Evolutionary conservation across 2,888 invertebrate species (phyloP), one percentile per base, ranked within the genome.

Genomic region (Charanyca ferruginea): DNA sequence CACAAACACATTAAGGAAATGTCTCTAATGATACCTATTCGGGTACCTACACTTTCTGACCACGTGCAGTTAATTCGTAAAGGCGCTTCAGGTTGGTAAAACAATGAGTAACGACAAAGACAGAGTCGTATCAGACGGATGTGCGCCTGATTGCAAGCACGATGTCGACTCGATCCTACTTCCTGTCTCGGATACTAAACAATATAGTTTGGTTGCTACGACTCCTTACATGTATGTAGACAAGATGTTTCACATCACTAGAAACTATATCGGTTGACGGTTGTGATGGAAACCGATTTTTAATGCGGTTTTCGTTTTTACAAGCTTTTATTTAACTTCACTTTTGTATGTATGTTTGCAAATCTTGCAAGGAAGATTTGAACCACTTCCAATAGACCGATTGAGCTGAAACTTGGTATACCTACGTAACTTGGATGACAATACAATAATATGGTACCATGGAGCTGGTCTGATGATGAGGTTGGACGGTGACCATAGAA

Each of bases 111-210:
- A 61, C 64, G 58, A 75, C 73, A 79, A 78, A 79, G 69, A 72
- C 57, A 61, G 67, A 60, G 49, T 45, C 49, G 66, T 76, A 76
- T 75, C 64, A 79, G 74, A 69, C 81, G 93, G 93, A 93, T 88
- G 91, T 91, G 83, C 90, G 88, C 86, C 86, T 89, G 93, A 93
- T 93, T 93, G 92, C 87, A 84, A 85, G 66, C 79, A 83, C 78
- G 79, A 70, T 64, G 81, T 66, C 77, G 84, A 81, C 83, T 85
- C 86, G 84, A 86, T 87, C 83, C 67, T 71, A 80, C 87, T 90
- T 92, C 92, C 93, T 88, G 86, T 84, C 86, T 77, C 85, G 85
- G 87, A 88, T 87, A 86, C 87, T 76, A 61, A 80, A 68, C 70
- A 75, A 70, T 75, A 70, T 80, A 83, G 47, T 49, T 45, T 58